phyloP scores from a whole-genome alignment of 2,113 vertebrate genomes.

The Gallinago undulata region DNA sequence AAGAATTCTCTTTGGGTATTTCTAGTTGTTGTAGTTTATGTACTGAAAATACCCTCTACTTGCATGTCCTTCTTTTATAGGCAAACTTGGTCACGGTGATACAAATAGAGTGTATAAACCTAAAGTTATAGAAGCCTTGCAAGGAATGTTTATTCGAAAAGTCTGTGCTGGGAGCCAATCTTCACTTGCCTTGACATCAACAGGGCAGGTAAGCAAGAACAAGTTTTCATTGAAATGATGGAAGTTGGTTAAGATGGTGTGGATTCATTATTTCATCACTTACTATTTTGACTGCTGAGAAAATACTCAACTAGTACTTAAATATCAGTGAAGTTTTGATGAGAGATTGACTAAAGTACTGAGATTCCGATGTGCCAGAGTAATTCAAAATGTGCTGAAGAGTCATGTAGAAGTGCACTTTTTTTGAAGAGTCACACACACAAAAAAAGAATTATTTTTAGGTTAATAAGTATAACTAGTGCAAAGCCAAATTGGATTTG shows the following conservation, averaged over 20 bases:
- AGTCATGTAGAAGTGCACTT: neutral
- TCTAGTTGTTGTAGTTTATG: neutral
- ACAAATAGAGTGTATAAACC: slow-evolving; percentile 88
- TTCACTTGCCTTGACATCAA: slow-evolving; percentile 84
- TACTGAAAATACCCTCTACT: neutral
- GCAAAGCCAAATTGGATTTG: neutral
- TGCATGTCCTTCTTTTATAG: slow-evolving; percentile 48
- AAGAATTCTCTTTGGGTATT: neutral
- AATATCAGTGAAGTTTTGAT: neutral
- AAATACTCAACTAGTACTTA: neutral
- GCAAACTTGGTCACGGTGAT: slow-evolving; percentile 86
- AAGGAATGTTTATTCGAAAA: slow-evolving; percentile 88
- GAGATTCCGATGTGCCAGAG: neutral
- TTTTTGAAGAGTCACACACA: neutral
- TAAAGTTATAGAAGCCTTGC: slow-evolving; percentile 86
- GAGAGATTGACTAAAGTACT: neutral
- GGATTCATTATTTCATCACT: neutral
- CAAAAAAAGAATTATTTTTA: neutral
- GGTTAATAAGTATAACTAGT: neutral
- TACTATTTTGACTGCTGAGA: neutral
- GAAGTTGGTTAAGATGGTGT: neutral
- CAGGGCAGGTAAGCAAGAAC: slow-evolving; percentile 77
- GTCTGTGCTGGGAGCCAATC: slow-evolving; percentile 87
- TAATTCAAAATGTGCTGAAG: neutral
- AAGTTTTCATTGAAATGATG: neutral